These are phyloP conservation scores for Orthonychiurus folsomi DNA, from an alignment of 2,888 invertebrate genomes.

Conservation along the genomic window DNA sequence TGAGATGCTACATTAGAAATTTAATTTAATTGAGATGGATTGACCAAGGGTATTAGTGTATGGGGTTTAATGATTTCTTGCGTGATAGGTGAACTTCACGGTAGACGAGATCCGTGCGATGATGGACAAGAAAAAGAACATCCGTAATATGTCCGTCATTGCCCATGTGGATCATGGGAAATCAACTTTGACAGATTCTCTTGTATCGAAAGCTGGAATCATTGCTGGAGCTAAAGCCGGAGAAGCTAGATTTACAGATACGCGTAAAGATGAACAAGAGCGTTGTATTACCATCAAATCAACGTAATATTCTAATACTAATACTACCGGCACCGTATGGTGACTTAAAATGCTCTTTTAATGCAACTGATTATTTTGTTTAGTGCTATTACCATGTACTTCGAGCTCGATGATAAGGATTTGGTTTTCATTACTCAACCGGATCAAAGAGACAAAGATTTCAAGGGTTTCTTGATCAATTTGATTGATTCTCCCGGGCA, in stretches of 20 bases:
- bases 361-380: slow-evolving; percentile 35
- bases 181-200: slow-evolving; percentile 96
- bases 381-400: slow-evolving; percentile 99
- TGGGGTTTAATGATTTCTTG: background rate
- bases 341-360: background rate
- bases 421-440: slow-evolving; percentile 81
- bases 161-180: slow-evolving; percentile 99
- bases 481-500: slow-evolving; percentile 99
- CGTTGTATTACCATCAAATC: slow-evolving; percentile 99
- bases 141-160: slow-evolving; percentile 99
- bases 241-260: slow-evolving; percentile 98
- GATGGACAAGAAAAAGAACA: slow-evolving; percentile 99
- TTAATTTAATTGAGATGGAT: no score
- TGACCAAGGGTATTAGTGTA: no score
- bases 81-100: slow-evolving; percentile 99
- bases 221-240: slow-evolving; percentile 98
- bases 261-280: slow-evolving; percentile 99
- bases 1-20: no score
- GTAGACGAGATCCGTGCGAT: slow-evolving; percentile 98
- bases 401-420: slow-evolving; percentile 92
- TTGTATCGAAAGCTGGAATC: slow-evolving; percentile 99
- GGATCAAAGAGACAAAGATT: slow-evolving; percentile 81
- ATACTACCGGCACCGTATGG: background rate
- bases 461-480: slow-evolving; percentile 99
- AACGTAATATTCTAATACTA: slow-evolving; percentile 62